Conservation (phyloP, 2,888 invertebrate species). For the Papilio demoleus region DNA sequence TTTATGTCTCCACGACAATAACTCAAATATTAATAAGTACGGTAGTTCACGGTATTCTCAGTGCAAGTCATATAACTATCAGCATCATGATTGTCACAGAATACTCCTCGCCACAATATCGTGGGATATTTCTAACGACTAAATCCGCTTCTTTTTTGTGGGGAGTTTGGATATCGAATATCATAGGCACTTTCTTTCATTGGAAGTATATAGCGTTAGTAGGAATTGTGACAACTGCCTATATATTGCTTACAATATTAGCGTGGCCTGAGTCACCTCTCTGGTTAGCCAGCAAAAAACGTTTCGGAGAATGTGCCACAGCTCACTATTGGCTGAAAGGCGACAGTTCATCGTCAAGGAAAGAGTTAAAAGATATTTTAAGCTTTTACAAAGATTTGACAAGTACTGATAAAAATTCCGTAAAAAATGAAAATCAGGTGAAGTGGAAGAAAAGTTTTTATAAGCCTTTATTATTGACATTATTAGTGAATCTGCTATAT, state of each 20-base stretch:
- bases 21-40: constrained; percentile 49
- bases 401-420: neutral
- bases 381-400: neutral
- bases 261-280: constrained; percentile 45
- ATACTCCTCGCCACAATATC: constrained; percentile 43
- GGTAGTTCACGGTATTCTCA: constrained; percentile 41
- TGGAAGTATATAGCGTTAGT: constrained; percentile 43
- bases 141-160: constrained; percentile 44
- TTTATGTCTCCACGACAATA: constrained; percentile 47
- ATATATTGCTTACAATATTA: constrained; percentile 39
- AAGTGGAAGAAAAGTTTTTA: constrained; percentile 41
- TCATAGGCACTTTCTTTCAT: constrained; percentile 46
- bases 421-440: neutral
- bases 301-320: constrained; percentile 42
- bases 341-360: constrained; percentile 22
- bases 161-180: constrained; percentile 45
- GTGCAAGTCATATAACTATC: constrained; percentile 26
- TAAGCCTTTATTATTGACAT: constrained; percentile 30
- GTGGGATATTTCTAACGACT: constrained; percentile 43
- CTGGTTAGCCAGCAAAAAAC: constrained; percentile 45
- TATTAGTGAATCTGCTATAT: constrained; percentile 28
- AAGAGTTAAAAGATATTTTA: constrained; percentile 40
- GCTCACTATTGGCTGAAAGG: constrained; percentile 46
- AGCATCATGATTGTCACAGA: constrained; percentile 41
- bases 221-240: constrained; percentile 39